Evolutionary conservation across 2,888 invertebrate species (phyloP), one percentile per base, ranked within the genome.

Genomic region (Oeneis ivallda): DNA sequence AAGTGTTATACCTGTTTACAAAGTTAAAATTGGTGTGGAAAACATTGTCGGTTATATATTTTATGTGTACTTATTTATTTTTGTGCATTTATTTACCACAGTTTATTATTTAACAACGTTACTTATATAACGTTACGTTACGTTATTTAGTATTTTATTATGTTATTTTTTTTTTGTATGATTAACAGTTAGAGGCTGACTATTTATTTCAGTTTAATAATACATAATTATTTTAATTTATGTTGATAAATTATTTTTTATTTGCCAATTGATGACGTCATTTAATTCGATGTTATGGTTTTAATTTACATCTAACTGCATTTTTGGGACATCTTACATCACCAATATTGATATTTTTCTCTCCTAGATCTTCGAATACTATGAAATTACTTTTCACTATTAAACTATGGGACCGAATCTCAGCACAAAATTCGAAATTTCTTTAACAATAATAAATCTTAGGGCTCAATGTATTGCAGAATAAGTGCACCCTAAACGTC

Each of bases 401-500:
- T 39, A 41, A 56, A 56, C 56, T 41, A 56, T 19, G 56, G 56
- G 56, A 56, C 56, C 56, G 56, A 56, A 56, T 56, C 56, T 56
- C 56, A 41, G 56, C 56, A 56, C 56, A 56, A 56, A 54, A 56
- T 56, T 56, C 56, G 41, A 56, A 56, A 56, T 56, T 56, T 56
- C 41, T 39, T 56, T 41, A 56, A 13, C 2, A 19, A 41, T 56
- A 41, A 41, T 56, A 39, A 56, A 41, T 11, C 6, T 54, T 39
- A 13, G 19, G 37, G 41, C 41, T 56, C 41, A 11, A 39, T 41
- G 13, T 26, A 56, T 41, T 39, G 11, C 39, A 39, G 54, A 39
- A 39, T 19, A 39, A 19, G 41, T 41, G 56, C 56, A 56, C 41
- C 19, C 19, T 41, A 19, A 37, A 37, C 8, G 15, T 13, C 17